Percentiles rank a stretch among this genome's conserved stretches.
These are phyloP conservation scores for Tenebrosternarchus preto DNA, from an alignment of 2,113 vertebrate species.

Conservation along the genomic window DNA sequence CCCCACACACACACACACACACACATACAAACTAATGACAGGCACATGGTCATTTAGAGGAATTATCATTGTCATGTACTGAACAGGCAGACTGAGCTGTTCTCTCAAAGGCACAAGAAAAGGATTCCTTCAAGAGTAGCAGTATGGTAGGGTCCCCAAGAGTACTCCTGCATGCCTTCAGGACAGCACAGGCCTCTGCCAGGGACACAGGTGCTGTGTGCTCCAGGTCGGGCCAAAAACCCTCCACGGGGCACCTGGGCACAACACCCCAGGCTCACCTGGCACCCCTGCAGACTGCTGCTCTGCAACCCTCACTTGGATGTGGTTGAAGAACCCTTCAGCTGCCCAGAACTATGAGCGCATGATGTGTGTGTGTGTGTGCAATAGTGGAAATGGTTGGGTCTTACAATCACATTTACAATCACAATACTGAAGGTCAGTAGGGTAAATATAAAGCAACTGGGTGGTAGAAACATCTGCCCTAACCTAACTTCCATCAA, in stretches of 20 bases:
- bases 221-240: conserved; percentile 13
- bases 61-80: background rate
- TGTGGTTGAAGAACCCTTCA: background rate
- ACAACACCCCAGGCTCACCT: background rate
- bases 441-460: no score
- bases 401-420: background rate
- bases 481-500: no score
- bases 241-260: background rate
- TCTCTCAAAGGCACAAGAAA: background rate
- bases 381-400: background rate
- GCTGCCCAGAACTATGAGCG: background rate
- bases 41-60: background rate
- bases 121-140: conserved; percentile 17
- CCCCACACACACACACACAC: no score
- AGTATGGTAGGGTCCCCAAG: conserved; percentile 25
- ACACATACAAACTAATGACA: background rate
- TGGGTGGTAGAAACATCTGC: no score
- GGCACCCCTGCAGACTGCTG: background rate
- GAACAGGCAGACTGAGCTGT: background rate
- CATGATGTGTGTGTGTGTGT: no score
- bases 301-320: background rate
- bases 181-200: conserved; percentile 30
- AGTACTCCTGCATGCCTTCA: conserved; percentile 21
- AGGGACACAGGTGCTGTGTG: conserved; percentile 46
- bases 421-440: background rate